Conservation (phyloP, 1,140 invertebrate genomes). For the Adelges cooleyi region DNA sequence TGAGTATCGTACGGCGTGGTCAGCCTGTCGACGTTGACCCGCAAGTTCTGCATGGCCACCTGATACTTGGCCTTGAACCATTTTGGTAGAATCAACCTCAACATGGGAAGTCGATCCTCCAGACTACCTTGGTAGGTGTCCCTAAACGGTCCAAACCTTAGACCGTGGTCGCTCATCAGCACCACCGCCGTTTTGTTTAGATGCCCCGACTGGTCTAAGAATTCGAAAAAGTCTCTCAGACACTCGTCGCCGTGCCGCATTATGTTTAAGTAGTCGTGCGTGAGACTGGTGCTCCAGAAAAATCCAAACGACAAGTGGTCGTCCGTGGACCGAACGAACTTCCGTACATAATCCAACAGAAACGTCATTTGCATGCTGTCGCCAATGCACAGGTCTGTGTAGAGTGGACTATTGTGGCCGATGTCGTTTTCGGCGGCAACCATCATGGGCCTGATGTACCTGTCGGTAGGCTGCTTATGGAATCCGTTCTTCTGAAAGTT, state of each 20-base stretch:
- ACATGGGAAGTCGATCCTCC: constrained; percentile 56
- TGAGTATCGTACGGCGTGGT: constrained; percentile 52
- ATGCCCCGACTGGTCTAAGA: constrained; percentile 34
- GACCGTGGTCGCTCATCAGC: constrained; percentile 45
- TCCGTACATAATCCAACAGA: constrained; percentile 34
- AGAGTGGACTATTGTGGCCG: constrained; percentile 41
- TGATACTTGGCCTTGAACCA: constrained; percentile 47
- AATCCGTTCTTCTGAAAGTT: constrained; percentile 40
- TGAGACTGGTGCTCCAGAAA: constrained; percentile 43
- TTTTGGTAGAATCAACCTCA: constrained; percentile 47
- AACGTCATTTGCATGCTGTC: constrained; percentile 36
- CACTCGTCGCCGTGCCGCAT: constrained; percentile 41
- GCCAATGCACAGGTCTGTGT: constrained; percentile 45
- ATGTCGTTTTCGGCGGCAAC: constrained; percentile 39
- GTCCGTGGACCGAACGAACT: constrained; percentile 31
- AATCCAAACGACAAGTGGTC: constrained; percentile 40
- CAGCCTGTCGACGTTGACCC: constrained; percentile 43
- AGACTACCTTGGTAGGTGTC: constrained; percentile 50
- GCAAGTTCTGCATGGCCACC: constrained; percentile 41
- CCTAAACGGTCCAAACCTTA: constrained; percentile 50
- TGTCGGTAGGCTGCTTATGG: constrained; percentile 39
- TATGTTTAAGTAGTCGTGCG: constrained; percentile 43
- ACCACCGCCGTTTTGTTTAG: constrained; percentile 43
- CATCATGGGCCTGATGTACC: constrained; percentile 40
- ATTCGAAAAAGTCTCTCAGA: constrained; percentile 40